Base-by-base conservation (phyloP, 2,888 invertebrate genomes). In the Cyrtodaria siliqua region DNA sequence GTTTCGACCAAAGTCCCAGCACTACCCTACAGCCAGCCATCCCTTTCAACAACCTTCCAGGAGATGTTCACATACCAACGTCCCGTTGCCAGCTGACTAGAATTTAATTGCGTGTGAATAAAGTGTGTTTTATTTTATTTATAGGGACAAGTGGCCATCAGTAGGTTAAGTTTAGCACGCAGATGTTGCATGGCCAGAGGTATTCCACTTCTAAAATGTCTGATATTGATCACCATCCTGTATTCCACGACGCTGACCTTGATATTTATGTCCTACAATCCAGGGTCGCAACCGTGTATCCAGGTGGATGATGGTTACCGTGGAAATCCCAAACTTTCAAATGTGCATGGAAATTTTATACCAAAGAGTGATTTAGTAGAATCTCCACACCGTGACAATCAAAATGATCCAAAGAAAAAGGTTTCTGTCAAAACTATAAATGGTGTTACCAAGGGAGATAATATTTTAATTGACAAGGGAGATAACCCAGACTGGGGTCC, bases 171-270 rank as follows among this genome's bases (percentile, higher is more conserved):
- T n/a, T n/a, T n/a, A n/a, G n/a, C n/a, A n/a, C n/a, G n/a, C n/a
- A n/a, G n/a, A 64, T 73, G 73, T 64, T 62, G 57, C 23, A 80
- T 80, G 80, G 80, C 80, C 64, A 76, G 70, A 57, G n/a, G n/a
- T n/a, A 52, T 66, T n/a, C 55, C 62, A 18, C n/a, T 70, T 47
- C 26, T 80, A 44, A 80, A 76, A 80, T 76, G 76, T 50, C 67
- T 76, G 27, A 26, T 67, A 29, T 40, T 64, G n/a, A 26, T 73
- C 23, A 29, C 73, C 9, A 49, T 75, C 6, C 12, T 76, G n/a
- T 80, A 76, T 24, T 73, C 66, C 8, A 8, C 61, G 6, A 73
- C 73, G 2, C 44, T 80, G 38, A 80, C 76, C 14, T n/a, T 76
- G 16, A 33, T 80, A 27, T 73, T 73, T 23, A 59, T 70, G 12